Evolutionary conservation across 2,888 invertebrate genomes (phyloP).

Genomic region (Hedya salicella): DNA sequence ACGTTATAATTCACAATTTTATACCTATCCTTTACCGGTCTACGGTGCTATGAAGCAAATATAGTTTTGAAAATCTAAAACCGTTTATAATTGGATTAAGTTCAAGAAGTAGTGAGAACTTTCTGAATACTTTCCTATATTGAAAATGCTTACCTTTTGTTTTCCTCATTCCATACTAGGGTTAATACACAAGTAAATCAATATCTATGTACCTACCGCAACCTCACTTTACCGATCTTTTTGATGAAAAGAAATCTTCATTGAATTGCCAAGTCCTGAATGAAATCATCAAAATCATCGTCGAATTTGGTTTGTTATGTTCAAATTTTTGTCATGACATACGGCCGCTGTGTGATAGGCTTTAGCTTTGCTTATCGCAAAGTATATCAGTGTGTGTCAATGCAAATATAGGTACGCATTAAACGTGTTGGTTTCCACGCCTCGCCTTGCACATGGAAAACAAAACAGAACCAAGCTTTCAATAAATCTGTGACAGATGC

Average conservation of each 20-base stretch:
- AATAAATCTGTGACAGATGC: neutral
- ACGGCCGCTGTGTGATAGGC: conserved; percentile 28
- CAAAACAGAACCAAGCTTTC: conserved; percentile 31
- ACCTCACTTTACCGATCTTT: conserved; percentile 6
- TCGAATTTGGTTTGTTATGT: neutral
- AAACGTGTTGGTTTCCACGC: conserved; percentile 11
- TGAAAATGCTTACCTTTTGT: too few relatives aligned
- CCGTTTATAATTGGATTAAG: too few relatives aligned
- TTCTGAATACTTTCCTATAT: too few relatives aligned
- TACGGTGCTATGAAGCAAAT: too few relatives aligned
- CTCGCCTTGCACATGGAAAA: conserved; percentile 29
- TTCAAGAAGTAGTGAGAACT: too few relatives aligned
- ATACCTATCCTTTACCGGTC: too few relatives aligned
- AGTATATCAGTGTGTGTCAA: conserved; percentile 17
- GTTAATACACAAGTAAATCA: neutral
- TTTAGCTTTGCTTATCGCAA: conserved; percentile 17
- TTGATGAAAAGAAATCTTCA: neutral
- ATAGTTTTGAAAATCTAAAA: too few relatives aligned
- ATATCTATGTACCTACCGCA: neutral
- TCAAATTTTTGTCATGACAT: conserved; percentile 2
- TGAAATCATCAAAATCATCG: neutral
- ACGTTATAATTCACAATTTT: too few relatives aligned
- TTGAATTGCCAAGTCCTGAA: conserved; percentile 4
- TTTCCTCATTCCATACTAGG: too few relatives aligned
- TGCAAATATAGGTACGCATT: conserved; percentile 14